These are phyloP conservation scores for Disparrhopalites patrizii DNA, from an alignment of 2,888 invertebrate species.

Conservation along the genomic window DNA sequence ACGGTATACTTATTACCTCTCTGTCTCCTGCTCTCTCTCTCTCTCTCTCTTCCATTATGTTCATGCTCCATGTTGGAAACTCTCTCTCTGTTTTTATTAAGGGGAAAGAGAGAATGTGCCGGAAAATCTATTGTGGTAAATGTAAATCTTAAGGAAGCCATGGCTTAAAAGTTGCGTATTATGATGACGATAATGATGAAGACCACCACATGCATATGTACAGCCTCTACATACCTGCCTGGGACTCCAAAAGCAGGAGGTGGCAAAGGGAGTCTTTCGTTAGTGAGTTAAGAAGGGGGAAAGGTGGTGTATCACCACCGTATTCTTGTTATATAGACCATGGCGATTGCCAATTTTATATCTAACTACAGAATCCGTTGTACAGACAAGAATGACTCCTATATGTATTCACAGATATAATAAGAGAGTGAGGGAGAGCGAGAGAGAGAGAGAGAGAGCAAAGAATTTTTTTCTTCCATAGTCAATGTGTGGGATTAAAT, in stretches of 20 bases:
- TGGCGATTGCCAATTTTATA: conserved; percentile 26
- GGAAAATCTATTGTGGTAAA: conserved; percentile 2
- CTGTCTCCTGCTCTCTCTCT: background rate
- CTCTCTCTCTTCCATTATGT: conserved; percentile 1
- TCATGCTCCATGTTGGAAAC: conserved; percentile 13
- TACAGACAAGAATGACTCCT: no score
- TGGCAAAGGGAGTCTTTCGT: background rate
- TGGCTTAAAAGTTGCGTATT: no score
- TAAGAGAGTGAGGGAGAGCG: background rate
- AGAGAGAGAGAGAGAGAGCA: no score
- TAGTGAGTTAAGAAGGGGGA: no score
- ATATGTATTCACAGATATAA: no score
- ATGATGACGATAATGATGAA: conserved; percentile 4
- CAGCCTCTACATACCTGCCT: conserved; percentile 5
- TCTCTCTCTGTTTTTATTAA: background rate
- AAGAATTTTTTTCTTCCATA: background rate
- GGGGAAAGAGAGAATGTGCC: conserved; percentile 1
- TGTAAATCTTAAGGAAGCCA: no score
- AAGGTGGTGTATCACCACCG: no score
- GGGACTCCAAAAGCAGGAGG: background rate
- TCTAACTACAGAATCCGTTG: conserved; percentile 25
- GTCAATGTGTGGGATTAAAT: background rate
- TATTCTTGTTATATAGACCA: conserved; percentile 24
- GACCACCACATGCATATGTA: no score
- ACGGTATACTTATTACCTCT: no score